Conservation (phyloP, 2,888 invertebrate species). For the Caenorhabditis sp. region DNA sequence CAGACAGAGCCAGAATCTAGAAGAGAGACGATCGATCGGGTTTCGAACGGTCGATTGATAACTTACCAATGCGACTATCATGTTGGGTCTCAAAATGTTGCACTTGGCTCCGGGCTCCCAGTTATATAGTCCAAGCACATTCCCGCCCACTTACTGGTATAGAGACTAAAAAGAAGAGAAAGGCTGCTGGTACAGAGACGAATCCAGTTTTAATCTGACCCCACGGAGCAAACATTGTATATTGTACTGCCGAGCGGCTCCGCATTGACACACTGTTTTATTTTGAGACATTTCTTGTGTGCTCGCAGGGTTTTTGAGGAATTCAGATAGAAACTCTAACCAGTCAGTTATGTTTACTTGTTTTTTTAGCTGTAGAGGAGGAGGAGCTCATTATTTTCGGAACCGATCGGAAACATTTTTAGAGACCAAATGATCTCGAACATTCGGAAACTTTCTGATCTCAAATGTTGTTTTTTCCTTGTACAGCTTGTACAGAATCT, state of each 20-base stretch:
- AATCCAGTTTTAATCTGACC: constrained; percentile 50
- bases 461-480: no score
- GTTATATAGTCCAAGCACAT: constrained; percentile 9
- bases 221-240: constrained; percentile 52
- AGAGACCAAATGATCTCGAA: constrained; percentile 8
- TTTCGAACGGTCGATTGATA: neutral
- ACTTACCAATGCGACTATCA: constrained; percentile 26
- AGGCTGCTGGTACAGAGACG: neutral
- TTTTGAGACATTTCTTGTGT: constrained; percentile 48
- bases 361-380: constrained; percentile 5
- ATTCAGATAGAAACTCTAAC: neutral
- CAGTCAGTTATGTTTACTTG: constrained; percentile 43
- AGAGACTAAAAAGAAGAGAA: constrained; percentile 17
- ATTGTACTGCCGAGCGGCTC: constrained; percentile 25
- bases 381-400: neutral
- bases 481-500: no score
- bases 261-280: constrained; percentile 39
- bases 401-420: neutral
- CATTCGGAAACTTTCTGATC: no score
- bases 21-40: neutral
- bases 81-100: constrained; percentile 40
- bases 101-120: constrained; percentile 12
- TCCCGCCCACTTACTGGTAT: constrained; percentile 29
- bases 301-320: constrained; percentile 29
- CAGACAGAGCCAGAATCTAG: constrained; percentile 9